Evolutionary conservation across 2,888 invertebrate species (phyloP).

Genomic region (Phania funesta): DNA sequence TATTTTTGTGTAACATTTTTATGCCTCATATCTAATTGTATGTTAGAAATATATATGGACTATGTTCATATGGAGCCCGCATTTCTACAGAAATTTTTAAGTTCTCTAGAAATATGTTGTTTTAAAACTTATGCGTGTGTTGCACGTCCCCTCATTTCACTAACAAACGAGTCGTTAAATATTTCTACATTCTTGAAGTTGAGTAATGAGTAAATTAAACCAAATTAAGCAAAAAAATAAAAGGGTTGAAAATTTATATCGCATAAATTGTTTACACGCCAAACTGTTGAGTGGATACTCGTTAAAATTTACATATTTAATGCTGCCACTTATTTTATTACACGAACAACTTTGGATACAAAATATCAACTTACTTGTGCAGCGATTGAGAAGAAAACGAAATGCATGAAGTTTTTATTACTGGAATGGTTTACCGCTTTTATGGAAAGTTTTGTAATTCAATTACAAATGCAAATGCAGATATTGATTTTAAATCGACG

Average conservation of each 20-base stretch:
- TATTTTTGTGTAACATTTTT: too few species aligned
- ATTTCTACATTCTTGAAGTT: slow-evolving; percentile 8
- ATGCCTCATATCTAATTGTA: too few species aligned
- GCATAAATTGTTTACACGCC: not conserved
- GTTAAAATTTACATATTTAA: slow-evolving; percentile 45
- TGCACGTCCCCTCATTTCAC: too few species aligned
- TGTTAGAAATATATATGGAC: too few species aligned
- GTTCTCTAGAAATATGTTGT: too few species aligned
- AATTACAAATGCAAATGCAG: slow-evolving; percentile 41
- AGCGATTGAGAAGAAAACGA: not conserved
- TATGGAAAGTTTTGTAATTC: not conserved
- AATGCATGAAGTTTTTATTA: not conserved
- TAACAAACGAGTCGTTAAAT: not conserved
- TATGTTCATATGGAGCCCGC: too few species aligned
- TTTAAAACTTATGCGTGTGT: too few species aligned
- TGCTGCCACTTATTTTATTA: not conserved
- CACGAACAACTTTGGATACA: not conserved
- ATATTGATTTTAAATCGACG: slow-evolving; percentile 36
- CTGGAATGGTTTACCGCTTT: not conserved
- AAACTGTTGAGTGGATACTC: slow-evolving; percentile 56
- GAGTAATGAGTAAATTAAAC: not conserved
- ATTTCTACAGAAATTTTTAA: too few species aligned
- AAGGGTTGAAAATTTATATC: slow-evolving; percentile 22
- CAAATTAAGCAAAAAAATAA: not conserved
- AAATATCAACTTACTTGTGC: slow-evolving; percentile 16